phyloP scores from a whole-genome alignment of 2,888 invertebrate genomes.

The Leptothorax acervorum region DNA sequence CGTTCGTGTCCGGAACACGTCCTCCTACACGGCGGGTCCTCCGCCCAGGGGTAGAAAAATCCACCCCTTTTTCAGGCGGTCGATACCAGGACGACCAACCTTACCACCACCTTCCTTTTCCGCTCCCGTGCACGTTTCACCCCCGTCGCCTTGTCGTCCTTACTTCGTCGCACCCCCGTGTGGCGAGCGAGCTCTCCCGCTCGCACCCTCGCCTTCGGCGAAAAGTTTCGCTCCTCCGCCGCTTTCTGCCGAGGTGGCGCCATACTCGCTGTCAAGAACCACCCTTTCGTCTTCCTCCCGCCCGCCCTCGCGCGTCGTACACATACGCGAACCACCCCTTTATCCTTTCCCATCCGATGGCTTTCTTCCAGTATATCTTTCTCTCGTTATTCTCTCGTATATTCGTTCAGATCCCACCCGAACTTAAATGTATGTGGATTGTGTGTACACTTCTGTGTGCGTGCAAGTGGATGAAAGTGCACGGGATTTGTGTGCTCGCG shows the following conservation, averaged over 20 bases:
- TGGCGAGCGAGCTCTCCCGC: slow-evolving; percentile 31
- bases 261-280: slow-evolving; percentile 76
- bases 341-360: slow-evolving; percentile 57
- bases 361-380: slow-evolving; percentile 16
- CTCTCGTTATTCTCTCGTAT: slow-evolving; percentile 26
- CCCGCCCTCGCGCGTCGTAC: slow-evolving; percentile 57
- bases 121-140: slow-evolving; percentile 70
- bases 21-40: slow-evolving; percentile 70
- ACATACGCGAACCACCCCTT: slow-evolving; percentile 48
- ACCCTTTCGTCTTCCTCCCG: slow-evolving; percentile 67
- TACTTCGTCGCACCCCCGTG: slow-evolving; percentile 73
- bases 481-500: slow-evolving; percentile 47
- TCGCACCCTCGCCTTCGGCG: slow-evolving; percentile 63
- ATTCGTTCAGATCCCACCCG: slow-evolving; percentile 16
- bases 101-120: slow-evolving; percentile 71
- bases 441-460: slow-evolving; percentile 7
- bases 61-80: slow-evolving; percentile 84
- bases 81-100: slow-evolving; percentile 82
- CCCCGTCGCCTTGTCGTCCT: slow-evolving; percentile 75
- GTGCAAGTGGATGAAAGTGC: slow-evolving; percentile 28
- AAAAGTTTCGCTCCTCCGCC: slow-evolving; percentile 71
- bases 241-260: slow-evolving; percentile 83
- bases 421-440: slow-evolving; percentile 10
- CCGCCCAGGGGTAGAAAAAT: slow-evolving; percentile 81
- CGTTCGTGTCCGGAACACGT: slow-evolving; percentile 73